Evolutionary conservation across 2,888 invertebrate species (phyloP), one percentile per base, ranked within the genome.

Genomic region (Ephialtes manifestator): DNA sequence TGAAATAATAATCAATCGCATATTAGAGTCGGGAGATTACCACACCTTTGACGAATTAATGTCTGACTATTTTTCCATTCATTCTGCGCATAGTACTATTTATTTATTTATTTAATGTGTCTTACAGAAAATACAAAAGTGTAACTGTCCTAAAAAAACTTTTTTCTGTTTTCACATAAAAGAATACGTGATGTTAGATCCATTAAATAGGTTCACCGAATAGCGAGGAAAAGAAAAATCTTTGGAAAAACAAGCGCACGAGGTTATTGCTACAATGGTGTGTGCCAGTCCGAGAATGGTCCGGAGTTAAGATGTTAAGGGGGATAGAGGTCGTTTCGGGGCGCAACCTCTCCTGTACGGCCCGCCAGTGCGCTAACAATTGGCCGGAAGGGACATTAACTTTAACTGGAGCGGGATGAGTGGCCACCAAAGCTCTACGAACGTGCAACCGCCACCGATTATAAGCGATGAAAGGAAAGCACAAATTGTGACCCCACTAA

Each of bases 321-420:
- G 46, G 68, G 51, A 55, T 60, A n/a, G 24, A 20, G 46, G 82
- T 51, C 35, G 24, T 35, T 46, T 39, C 10, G 51, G 58, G 18
- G 63, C 39, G 77, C 71, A 68, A 77, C 43, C 39, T 76, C 53
- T 71, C 70, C 48, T 53, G 70, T 53, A 71, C 70, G 71, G 71
- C 58, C 48, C 48, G 67, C 43, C n/a, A 48, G 18, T 63, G 68
- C 13, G 60, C 76, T 68, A 83, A 83, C 85, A 83, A 85, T 85
- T 77, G 80, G 83, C 83, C 85, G 67, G 76, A 85, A 80, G 85
- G 80, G 63, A 83, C 80, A 55, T 67, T 68, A 68, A 72, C 77
- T 58, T 68, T 24, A 83, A 72, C 83, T 78, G 78, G 78, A 83
- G 58, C 78, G 65, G 72, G 67, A 83, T 77, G 51, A 83, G 82